Evolutionary conservation across 1,140 invertebrate genomes (phyloP).

Genomic region (Lucilia cuprina): DNA sequence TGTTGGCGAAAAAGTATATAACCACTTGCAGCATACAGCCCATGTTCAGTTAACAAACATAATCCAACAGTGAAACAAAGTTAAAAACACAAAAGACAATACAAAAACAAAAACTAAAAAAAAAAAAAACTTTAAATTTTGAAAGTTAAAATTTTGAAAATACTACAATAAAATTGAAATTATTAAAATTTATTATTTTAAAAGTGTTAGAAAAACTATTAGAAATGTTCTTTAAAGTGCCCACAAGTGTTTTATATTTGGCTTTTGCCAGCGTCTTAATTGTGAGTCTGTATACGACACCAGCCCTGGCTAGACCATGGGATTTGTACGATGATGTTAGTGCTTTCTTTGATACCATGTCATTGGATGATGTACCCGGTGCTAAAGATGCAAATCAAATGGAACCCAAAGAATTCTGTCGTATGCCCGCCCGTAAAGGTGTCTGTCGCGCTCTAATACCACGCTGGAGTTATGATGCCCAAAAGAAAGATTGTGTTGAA

Average conservation of each 20-base stretch:
- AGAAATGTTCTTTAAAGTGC: conserved; percentile 20
- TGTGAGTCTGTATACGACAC: background rate
- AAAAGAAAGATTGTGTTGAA: conserved; percentile 65
- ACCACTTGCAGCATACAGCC: conserved; percentile 10
- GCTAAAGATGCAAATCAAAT: conserved; percentile 43
- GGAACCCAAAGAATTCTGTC: conserved; percentile 57
- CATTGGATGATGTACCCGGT: conserved; percentile 56
- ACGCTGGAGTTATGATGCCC: conserved; percentile 65
- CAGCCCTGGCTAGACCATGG: conserved; percentile 46
- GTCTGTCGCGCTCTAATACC: conserved; percentile 68
- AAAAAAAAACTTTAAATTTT: background rate
- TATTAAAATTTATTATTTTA: background rate
- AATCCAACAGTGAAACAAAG: conserved; percentile 13
- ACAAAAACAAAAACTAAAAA: background rate
- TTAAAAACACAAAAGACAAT: background rate
- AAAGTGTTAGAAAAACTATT: background rate
- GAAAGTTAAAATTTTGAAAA: background rate
- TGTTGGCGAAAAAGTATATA: conserved; percentile 20
- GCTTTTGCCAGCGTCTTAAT: background rate
- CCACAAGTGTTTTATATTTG: background rate
- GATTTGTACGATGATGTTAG: conserved; percentile 60
- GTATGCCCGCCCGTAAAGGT: conserved; percentile 64
- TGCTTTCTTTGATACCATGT: conserved; percentile 59
- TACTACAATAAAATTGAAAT: background rate
- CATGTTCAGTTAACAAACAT: conserved; percentile 7